These are phyloP conservation scores for Promerops cafer DNA, from an alignment of 2,113 vertebrate genomes.

Conservation along the genomic window DNA sequence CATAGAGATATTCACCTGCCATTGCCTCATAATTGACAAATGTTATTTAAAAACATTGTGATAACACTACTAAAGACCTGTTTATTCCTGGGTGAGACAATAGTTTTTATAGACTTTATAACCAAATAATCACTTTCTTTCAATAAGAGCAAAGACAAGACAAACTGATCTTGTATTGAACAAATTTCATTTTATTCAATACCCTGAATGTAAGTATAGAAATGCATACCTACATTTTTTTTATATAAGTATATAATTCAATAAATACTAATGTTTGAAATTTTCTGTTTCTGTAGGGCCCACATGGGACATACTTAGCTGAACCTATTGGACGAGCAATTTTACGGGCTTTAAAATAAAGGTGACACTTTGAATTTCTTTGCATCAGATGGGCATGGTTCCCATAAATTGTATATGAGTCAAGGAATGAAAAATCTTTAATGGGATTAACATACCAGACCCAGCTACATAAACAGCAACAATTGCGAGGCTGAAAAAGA, in stretches of 20 bases:
- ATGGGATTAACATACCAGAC: not conserved
- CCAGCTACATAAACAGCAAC: slow-evolving; percentile 9
- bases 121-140: not conserved
- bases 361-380: not conserved
- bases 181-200: not conserved
- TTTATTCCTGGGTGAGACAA: not conserved
- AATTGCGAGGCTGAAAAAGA: not conserved
- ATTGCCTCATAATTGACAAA: not conserved
- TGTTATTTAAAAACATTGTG: not conserved
- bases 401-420: not conserved
- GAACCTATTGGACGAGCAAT: not conserved
- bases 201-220: not conserved
- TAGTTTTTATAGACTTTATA: not conserved
- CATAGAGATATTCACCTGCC: not conserved
- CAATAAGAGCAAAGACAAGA: not conserved
- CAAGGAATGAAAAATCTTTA: not conserved
- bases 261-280: not conserved
- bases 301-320: not conserved
- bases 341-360: not conserved
- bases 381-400: not conserved
- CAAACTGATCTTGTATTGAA: not conserved
- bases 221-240: not conserved
- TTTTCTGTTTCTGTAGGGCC: not conserved
- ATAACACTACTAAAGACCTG: not conserved
- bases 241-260: not conserved